These are phyloP conservation scores for Hydrotaea diabolus DNA, from an alignment of 2,888 invertebrate species.

Conservation along the genomic window DNA sequence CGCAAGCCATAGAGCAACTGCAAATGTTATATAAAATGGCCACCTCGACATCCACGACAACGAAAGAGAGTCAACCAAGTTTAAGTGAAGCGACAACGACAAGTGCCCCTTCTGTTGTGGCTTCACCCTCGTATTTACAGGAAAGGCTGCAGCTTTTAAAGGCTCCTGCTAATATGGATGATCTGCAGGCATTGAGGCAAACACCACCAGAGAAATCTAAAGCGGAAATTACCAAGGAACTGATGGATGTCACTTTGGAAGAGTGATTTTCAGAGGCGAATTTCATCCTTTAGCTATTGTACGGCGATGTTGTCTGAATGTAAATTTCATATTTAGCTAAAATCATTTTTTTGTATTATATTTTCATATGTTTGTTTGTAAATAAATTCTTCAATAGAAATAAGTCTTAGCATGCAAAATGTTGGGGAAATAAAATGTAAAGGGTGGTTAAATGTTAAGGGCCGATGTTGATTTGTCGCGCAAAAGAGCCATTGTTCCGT, in stretches of 20 bases:
- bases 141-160: constrained; percentile 50
- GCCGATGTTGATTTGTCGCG: no score
- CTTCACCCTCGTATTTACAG: constrained; percentile 38
- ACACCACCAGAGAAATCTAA: constrained; percentile 75
- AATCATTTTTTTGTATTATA: constrained; percentile 24
- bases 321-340: constrained; percentile 28
- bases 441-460: no score
- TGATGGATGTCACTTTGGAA: constrained; percentile 83
- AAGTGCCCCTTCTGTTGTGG: constrained; percentile 23
- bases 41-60: constrained; percentile 66
- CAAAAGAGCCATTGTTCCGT: no score
- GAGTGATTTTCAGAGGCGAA: constrained; percentile 32
- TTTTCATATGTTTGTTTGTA: background rate
- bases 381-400: constrained; percentile 6
- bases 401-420: background rate
- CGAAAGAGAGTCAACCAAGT: constrained; percentile 35
- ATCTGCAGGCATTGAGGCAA: constrained; percentile 50
- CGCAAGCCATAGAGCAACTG: constrained; percentile 78
- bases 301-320: constrained; percentile 44
- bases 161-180: constrained; percentile 46
- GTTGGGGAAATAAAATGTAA: background rate
- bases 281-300: constrained; percentile 23
- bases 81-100: constrained; percentile 46
- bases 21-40: constrained; percentile 79
- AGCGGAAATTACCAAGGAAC: constrained; percentile 83